A percentile compares a stretch with the other conserved stretches of the same genome.
These are phyloP conservation scores for Phengaris arion DNA, from an alignment of 2,888 invertebrate genomes.

Conservation along the genomic window DNA sequence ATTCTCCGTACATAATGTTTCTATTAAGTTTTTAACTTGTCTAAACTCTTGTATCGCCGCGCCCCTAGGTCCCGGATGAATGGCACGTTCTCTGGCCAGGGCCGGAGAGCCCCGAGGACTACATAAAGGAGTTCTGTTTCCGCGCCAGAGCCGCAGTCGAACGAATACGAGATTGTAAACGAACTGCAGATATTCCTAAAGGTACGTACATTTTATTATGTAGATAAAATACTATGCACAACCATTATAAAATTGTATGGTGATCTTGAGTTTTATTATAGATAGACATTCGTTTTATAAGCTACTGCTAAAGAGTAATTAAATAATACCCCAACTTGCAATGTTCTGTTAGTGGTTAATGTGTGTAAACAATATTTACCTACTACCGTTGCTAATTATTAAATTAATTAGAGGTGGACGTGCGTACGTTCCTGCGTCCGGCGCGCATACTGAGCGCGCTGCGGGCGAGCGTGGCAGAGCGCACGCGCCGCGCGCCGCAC, in stretches of 20 bases:
- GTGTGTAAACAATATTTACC: no score
- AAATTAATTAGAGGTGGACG: constrained; percentile 53
- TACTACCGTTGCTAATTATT: no score
- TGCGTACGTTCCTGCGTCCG: constrained; percentile 57
- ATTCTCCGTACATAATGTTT: neutral
- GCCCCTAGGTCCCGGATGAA: constrained; percentile 58
- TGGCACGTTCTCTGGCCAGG: constrained; percentile 68
- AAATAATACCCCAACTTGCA: no score
- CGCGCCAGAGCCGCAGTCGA: constrained; percentile 57
- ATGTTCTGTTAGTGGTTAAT: no score
- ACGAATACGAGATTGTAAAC: constrained; percentile 39
- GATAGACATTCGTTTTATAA: no score
- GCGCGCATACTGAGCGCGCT: constrained; percentile 55
- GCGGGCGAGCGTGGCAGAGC: constrained; percentile 54
- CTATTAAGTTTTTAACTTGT: neutral
- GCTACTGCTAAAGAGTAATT: no score
- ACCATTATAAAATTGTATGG: no score
- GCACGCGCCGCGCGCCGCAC: constrained; percentile 45
- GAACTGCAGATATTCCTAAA: constrained; percentile 49
- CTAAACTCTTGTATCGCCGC: no score
- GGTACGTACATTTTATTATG: constrained; percentile 39
- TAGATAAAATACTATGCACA: no score
- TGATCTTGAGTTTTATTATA: no score
- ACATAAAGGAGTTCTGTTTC: constrained; percentile 58
- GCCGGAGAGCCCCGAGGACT: constrained; percentile 53